A percentile compares a stretch with the other conserved stretches of the same genome.
These are phyloP conservation scores for Mechanitis messenoides DNA, from an alignment of 2,888 invertebrate genomes.

Conservation along the genomic window DNA sequence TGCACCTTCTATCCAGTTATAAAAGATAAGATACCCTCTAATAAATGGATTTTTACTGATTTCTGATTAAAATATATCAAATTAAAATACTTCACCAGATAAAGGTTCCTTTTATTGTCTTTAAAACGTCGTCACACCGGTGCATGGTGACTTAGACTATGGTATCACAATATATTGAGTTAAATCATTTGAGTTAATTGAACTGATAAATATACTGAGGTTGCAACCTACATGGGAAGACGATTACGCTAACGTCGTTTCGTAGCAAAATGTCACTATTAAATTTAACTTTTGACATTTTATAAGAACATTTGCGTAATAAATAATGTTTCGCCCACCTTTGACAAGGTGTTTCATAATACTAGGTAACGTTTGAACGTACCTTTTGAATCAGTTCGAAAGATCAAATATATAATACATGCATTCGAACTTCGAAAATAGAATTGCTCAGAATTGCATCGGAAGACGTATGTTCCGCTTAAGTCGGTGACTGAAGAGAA, in stretches of 20 bases:
- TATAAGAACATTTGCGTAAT: slow-evolving; percentile 14
- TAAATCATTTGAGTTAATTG: slow-evolving; percentile 60
- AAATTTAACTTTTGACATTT: slow-evolving; percentile 24
- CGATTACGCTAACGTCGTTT: slow-evolving; percentile 21
- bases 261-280: slow-evolving; percentile 22
- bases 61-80: slow-evolving; percentile 51
- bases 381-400: slow-evolving; percentile 9
- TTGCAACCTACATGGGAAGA: slow-evolving; percentile 18
- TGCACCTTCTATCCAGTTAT: slow-evolving; percentile 42
- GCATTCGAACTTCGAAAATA: slow-evolving; percentile 13
- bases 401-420: slow-evolving; percentile 14
- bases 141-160: slow-evolving; percentile 34
- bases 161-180: slow-evolving; percentile 47
- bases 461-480: slow-evolving; percentile 18
- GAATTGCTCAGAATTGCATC: slow-evolving; percentile 15
- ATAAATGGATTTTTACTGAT: slow-evolving; percentile 52
- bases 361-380: slow-evolving; percentile 6
- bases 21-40: slow-evolving; percentile 39
- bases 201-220: slow-evolving; percentile 44
- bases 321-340: slow-evolving; percentile 10
- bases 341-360: slow-evolving; percentile 11
- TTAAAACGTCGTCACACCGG: slow-evolving; percentile 39
- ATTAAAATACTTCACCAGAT: slow-evolving; percentile 46
- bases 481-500: slow-evolving; percentile 22
- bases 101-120: slow-evolving; percentile 43